Percentiles rank a stretch among this genome's conserved stretches.
These are phyloP conservation scores for Ernsta delagoae DNA, from an alignment of 2,888 invertebrate species.

Conservation along the genomic window DNA sequence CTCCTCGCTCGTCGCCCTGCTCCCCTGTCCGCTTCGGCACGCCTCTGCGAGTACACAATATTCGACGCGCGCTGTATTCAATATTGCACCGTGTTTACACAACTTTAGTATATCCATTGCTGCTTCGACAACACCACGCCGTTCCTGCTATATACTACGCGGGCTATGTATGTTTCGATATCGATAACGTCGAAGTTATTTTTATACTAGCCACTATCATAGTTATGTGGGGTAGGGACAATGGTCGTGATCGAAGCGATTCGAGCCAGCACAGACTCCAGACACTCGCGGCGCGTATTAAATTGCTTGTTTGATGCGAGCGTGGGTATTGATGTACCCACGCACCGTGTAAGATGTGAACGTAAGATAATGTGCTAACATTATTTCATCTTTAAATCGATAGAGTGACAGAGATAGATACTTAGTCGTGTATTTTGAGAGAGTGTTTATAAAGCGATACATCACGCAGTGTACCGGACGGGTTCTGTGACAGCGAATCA, in stretches of 20 bases:
- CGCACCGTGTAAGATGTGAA: not conserved
- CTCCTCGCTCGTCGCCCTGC: conserved; percentile 68
- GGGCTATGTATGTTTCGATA: conserved; percentile 13
- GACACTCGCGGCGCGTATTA: conserved; percentile 27
- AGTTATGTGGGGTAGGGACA: conserved; percentile 35
- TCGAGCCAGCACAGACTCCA: conserved; percentile 17
- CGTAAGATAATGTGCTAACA: not conserved
- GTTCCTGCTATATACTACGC: not conserved
- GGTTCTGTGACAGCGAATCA: conserved; percentile 52
- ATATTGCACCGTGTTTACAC: not conserved
- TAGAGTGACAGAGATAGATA: conserved; percentile 1
- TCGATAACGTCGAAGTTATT: conserved; percentile 3
- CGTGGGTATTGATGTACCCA: conserved; percentile 12
- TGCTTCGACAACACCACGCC: not conserved
- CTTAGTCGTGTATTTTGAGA: not conserved
- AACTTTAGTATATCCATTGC: conserved; percentile 4
- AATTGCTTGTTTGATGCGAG: conserved; percentile 22
- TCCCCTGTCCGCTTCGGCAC: conserved; percentile 57
- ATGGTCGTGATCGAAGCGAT: conserved; percentile 35
- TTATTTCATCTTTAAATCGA: not conserved
- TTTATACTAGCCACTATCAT: not conserved
- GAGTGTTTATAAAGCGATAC: not conserved
- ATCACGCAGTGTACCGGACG: conserved; percentile 72
- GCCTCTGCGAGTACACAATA: conserved; percentile 47
- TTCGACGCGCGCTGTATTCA: conserved; percentile 2